A percentile compares a stretch with the other conserved stretches of the same genome.
Conservation (phyloP, 1,140 invertebrate species). For the Aethina tumida region DNA sequence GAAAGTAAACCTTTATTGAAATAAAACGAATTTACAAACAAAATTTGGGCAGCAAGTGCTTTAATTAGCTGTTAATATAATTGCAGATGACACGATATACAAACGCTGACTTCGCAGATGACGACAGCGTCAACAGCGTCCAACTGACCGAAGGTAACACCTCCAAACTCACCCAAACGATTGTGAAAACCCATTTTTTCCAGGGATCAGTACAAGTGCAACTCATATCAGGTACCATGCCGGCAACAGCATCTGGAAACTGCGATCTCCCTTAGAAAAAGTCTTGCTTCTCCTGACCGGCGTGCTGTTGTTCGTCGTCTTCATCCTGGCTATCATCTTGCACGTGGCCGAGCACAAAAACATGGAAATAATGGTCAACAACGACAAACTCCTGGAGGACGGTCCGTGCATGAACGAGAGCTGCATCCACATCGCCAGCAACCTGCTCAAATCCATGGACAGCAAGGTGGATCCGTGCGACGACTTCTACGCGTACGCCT, state of each 20-base stretch:
- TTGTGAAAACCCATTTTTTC: slow-evolving; percentile 17
- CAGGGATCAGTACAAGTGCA: slow-evolving; percentile 56
- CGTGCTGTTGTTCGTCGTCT: slow-evolving; percentile 51
- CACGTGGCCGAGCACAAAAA: slow-evolving; percentile 27
- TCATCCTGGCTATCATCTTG: slow-evolving; percentile 42
- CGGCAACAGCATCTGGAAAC: slow-evolving; percentile 50
- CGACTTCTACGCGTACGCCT: slow-evolving; percentile 92
- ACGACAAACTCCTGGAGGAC: slow-evolving; percentile 24
- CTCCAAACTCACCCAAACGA: neutral
- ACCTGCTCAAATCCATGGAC: slow-evolving; percentile 79
- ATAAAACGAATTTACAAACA: too few species aligned
- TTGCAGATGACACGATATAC: slow-evolving; percentile 80
- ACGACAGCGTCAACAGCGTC: slow-evolving; percentile 73
- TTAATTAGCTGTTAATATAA: too few species aligned
- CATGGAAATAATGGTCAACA: slow-evolving; percentile 18
- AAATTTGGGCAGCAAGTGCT: too few species aligned
- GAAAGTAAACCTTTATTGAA: neutral
- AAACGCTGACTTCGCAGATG: slow-evolving; percentile 73
- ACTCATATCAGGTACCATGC: slow-evolving; percentile 74
- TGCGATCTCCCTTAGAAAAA: slow-evolving; percentile 48
- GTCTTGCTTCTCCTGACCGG: slow-evolving; percentile 44
- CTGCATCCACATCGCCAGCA: slow-evolving; percentile 77
- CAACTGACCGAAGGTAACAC: slow-evolving; percentile 55
- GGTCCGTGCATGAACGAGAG: slow-evolving; percentile 64
- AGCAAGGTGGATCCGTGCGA: slow-evolving; percentile 72